Percentiles rank a stretch among this genome's conserved stretches.
Evolutionary conservation across 1,140 invertebrate genomes (phyloP).

Genomic region (Calycopis cecrops): DNA sequence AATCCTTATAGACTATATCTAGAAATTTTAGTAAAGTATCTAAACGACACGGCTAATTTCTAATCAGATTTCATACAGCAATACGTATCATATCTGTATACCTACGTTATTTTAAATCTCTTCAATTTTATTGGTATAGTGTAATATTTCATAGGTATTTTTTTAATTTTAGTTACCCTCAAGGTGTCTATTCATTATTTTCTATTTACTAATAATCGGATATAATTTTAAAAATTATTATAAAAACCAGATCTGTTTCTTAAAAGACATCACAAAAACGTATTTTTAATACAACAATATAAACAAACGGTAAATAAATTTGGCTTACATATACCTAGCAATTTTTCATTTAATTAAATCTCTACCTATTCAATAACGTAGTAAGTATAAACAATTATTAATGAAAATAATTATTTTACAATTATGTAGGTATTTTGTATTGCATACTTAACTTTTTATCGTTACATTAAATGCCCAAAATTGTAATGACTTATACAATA

Average conservation of each 20-base stretch:
- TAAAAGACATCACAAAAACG: neutral
- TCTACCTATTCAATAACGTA: constrained; percentile 22
- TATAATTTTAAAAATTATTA: neutral
- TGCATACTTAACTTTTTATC: too few species aligned
- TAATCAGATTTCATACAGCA: constrained; percentile 38
- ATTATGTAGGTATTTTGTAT: too few species aligned
- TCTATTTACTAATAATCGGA: neutral
- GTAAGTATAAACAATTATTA: neutral
- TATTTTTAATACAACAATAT: neutral
- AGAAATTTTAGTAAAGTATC: constrained; percentile 54
- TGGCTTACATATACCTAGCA: neutral
- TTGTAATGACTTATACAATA: too few species aligned
- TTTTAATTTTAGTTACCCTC: constrained; percentile 6
- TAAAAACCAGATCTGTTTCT: neutral
- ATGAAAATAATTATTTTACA: too few species aligned
- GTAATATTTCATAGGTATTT: neutral
- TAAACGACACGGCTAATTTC: constrained; percentile 57
- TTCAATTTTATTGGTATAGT: neutral
- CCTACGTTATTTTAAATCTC: constrained; percentile 16
- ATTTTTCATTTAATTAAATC: constrained; percentile 4
- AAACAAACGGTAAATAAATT: constrained; percentile 5
- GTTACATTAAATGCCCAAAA: too few species aligned
- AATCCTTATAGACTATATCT: constrained; percentile 48
- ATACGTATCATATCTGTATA: constrained; percentile 34
- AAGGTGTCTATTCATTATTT: neutral